Evolutionary conservation across 1,140 invertebrate genomes (phyloP), one percentile per base, ranked within the genome.

Genomic region (Pseudomyrmex sp.): DNA sequence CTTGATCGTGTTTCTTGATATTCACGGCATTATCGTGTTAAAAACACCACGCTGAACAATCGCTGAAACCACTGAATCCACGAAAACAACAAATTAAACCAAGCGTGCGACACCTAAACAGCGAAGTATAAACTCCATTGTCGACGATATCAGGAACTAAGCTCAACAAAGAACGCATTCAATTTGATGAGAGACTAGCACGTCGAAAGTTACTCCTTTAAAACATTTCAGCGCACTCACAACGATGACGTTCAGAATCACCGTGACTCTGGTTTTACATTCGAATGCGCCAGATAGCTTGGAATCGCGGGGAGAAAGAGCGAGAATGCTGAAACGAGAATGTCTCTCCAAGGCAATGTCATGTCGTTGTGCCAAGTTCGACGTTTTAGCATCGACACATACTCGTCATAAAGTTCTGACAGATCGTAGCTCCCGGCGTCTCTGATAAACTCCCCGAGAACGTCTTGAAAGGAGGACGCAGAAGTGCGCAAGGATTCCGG

Each of bases 341-440:
- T n/a, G 52, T 8, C 12, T 58, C 69, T 58, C 13, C 26, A 23
- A 66, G 23, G 54, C 20, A 26, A 79, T 58, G 44, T 15, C 35
- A 18, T n/a, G 23, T 35, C 48, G n/a, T 54, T 23, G n/a, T 54
- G 61, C 52, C 65, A 48, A 70, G 52, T 80, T 59, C 20, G 62
- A 65, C 48, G 20, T 46, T n/a, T 58, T 69, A 68, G 63, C 66
- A 80, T 82, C 85, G 66, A 85, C 73, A 85, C 65, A 63, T 74
- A 80, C 15, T 62, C 54, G 65, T 85, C 82, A 62, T 88, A 85
- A 88, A 87, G 75, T 85, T 65, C 35, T 54, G 66, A 26, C 66
- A 72, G 69, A 80, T 82, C 70, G 83, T 83, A 68, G 35, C 61
- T 9, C 26, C n/a, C 52, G 69, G n/a, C 62, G 46, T 52, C 48